Base-by-base conservation (phyloP, 2,113 vertebrate genomes). In the Dascyllus trimaculatus region DNA sequence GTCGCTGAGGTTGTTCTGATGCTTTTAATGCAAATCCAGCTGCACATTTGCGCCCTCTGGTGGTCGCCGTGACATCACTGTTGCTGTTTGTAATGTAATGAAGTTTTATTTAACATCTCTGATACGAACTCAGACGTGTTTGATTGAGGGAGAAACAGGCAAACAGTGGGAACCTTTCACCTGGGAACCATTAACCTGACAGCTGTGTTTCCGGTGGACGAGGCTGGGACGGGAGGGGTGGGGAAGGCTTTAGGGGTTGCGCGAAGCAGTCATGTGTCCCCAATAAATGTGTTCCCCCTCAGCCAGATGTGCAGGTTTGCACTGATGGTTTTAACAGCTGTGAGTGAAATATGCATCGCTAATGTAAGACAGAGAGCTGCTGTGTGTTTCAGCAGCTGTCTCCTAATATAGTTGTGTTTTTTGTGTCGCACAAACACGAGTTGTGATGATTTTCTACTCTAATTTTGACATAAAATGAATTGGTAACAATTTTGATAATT, bases 221-320 rank as follows among this genome's bases (percentile, higher is more conserved):
- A 25, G 60, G 32, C 32, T 32, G 7, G 32, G 32, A 32, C 6
- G 32, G 29, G 60, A 43, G 11, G 40, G 13, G 13, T 14, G 40
- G 43, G 59, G 32, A 8, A 32, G 32, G 22, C 29, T 74, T 57
- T 8, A 26, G 53, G 71, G 74, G 71, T 60, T 43, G 71, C 53
- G 58, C 32, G 15, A 56, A 48, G 73, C 84, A 74, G 77, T 88
- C 88, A 88, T 88, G 88, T 87, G 87, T 86, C 68, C 49, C 81
- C 85, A 80, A 85, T 89, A 91, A 87, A 88, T 46, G 66, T 56
- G 60, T 25, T 21, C 61, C 71, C 72, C 62, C 19, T 19, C 54
- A 57, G 38, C 91, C 93, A 92, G 87, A 93, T 93, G 91, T 84
- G 70, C 45, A 78, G 75, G 86, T 81, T 58, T n/a, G 38, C 67